These are phyloP conservation scores for Taxidea taxus DNA, from an alignment of 2,113 vertebrate species.

Conservation along the genomic window DNA sequence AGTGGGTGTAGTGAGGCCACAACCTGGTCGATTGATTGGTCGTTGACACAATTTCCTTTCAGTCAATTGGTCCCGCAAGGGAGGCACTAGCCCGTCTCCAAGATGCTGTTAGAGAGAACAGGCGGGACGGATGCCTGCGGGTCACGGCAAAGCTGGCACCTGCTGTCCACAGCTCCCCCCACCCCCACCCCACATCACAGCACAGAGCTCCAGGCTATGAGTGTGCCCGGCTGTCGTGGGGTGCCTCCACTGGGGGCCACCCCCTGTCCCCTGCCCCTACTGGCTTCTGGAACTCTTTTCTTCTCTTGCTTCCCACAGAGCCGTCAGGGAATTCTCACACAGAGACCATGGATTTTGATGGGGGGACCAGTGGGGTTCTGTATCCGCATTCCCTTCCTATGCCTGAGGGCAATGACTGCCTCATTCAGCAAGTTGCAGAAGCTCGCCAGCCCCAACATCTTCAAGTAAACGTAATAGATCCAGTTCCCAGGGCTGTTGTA, in stretches of 20 bases:
- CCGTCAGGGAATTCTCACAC: neutral
- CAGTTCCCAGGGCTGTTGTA: neutral
- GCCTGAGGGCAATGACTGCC: neutral
- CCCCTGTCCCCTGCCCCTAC: too few species aligned
- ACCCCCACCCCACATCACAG: neutral
- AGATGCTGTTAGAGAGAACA: neutral
- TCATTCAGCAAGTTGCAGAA: neutral
- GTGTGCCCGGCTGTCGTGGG: fast-evolving
- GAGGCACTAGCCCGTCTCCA: neutral
- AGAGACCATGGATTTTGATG: neutral
- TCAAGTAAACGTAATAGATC: neutral
- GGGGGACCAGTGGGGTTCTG: neutral
- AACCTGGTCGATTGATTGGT: neutral
- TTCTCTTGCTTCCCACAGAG: neutral
- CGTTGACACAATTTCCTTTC: neutral
- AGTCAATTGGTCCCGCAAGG: neutral
- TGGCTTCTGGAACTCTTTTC: neutral
- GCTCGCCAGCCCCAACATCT: neutral
- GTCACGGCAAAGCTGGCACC: neutral
- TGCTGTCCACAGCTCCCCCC: too few species aligned
- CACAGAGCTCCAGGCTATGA: neutral
- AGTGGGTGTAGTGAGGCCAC: neutral
- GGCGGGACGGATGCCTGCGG: too few species aligned
- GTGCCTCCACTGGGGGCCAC: neutral
- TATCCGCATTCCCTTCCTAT: neutral